Conservation (phyloP, 2,797 vertebrate species). For the Syngnathus acus region DNA sequence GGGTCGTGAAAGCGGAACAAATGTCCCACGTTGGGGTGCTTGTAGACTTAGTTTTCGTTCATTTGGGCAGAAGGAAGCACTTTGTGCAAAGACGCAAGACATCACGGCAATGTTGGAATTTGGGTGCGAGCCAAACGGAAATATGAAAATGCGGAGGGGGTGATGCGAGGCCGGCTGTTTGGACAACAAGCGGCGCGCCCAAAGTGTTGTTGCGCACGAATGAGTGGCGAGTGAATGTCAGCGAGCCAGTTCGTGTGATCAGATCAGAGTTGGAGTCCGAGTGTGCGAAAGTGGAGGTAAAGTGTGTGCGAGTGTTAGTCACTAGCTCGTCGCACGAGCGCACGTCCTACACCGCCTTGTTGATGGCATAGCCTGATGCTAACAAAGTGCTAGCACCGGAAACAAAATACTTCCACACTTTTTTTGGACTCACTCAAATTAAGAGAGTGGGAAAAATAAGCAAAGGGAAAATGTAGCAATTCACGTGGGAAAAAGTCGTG, state of each 20-base stretch:
- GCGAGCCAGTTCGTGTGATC: background rate
- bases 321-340: background rate
- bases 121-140: background rate
- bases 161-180: no score
- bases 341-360: background rate
- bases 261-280: background rate
- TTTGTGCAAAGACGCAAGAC: background rate
- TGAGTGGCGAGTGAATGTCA: no score
- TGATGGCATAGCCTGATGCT: background rate
- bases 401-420: background rate
- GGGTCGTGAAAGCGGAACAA: no score
- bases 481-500: background rate
- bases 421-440: background rate
- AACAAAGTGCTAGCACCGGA: background rate
- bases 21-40: no score
- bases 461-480: background rate
- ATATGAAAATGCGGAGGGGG: background rate
- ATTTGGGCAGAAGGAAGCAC: constrained; percentile 67
- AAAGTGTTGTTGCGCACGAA: no score
- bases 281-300: constrained; percentile 10
- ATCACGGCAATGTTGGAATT: no score
- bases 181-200: no score
- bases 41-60: no score
- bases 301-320: background rate
- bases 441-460: background rate